Percentiles rank a stretch among this genome's conserved stretches.
These are phyloP conservation scores for Orientallactaga bullata DNA, from an alignment of 2,113 vertebrate genomes.

Conservation along the genomic window DNA sequence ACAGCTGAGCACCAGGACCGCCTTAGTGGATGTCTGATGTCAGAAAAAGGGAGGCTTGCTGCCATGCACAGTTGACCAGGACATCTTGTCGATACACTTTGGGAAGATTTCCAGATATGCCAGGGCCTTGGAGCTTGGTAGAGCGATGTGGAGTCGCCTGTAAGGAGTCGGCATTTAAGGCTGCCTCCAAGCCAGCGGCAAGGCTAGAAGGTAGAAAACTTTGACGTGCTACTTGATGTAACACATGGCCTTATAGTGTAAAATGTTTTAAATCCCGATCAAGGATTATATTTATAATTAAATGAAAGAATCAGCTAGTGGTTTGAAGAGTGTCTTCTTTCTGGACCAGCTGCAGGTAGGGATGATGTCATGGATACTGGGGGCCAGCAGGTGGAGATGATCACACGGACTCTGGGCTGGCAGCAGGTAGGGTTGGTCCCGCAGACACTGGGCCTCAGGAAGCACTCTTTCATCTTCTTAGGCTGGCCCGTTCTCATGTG, in stretches of 20 bases:
- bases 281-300: not conserved
- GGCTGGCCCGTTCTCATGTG: not conserved
- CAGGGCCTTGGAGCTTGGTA: not conserved
- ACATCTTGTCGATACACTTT: no score
- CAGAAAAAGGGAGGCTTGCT: not conserved
- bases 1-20: fast-evolving
- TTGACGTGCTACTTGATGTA: not conserved
- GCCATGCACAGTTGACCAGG: not conserved
- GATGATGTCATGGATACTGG: not conserved
- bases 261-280: not conserved
- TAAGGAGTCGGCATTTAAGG: not conserved
- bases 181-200: no score
- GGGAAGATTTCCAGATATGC: no score
- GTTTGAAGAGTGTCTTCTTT: not conserved
- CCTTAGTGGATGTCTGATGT: not conserved
- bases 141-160: no score
- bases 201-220: not conserved
- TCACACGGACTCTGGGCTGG: no score
- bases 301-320: not conserved
- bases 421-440: not conserved
- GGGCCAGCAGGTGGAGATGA: not conserved
- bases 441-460: not conserved
- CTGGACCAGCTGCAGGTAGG: not conserved
- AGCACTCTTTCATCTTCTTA: not conserved
- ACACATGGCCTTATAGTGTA: not conserved